Percentiles rank a stretch among this genome's conserved stretches.
Conservation (phyloP, 1,140 invertebrate species). For the Achroia grisella region DNA sequence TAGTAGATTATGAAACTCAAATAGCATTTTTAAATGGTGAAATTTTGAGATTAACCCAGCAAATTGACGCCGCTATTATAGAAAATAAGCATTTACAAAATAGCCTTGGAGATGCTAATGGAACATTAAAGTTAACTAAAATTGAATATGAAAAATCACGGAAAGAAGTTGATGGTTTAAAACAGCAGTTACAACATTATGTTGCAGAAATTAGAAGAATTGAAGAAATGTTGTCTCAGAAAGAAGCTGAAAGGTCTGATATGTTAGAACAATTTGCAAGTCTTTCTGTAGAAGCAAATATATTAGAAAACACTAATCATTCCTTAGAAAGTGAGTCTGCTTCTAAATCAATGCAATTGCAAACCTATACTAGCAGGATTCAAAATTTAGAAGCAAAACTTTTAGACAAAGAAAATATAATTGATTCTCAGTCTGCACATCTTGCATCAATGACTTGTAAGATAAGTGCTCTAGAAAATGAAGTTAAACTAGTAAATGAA, state of each 20-base stretch:
- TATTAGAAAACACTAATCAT: conserved; percentile 82
- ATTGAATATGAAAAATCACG: conserved; percentile 77
- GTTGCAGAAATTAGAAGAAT: conserved; percentile 80
- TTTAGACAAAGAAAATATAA: conserved; percentile 54
- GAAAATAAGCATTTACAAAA: conserved; percentile 80
- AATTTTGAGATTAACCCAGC: conserved; percentile 56
- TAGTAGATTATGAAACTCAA: conserved; percentile 74
- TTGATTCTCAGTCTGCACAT: conserved; percentile 58
- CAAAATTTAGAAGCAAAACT: conserved; percentile 54
- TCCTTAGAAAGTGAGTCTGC: conserved; percentile 81
- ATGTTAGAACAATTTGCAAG: conserved; percentile 83
- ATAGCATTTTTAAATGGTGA: conserved; percentile 69
- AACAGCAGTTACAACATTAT: conserved; percentile 82
- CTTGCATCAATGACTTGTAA: conserved; percentile 58
- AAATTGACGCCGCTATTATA: conserved; percentile 73
- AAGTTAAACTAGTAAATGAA: conserved; percentile 58
- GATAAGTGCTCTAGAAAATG: conserved; percentile 58
- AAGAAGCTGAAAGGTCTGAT: conserved; percentile 81
- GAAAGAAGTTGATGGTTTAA: conserved; percentile 79
- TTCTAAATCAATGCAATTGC: conserved; percentile 72
- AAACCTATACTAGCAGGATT: conserved; percentile 58
- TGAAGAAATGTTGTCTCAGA: conserved; percentile 79
- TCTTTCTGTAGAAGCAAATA: conserved; percentile 80
- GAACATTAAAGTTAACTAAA: conserved; percentile 53
- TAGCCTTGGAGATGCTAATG: conserved; percentile 73